Base-by-base conservation (phyloP, 2,113 vertebrate genomes). In the Melospiza melodia region DNA sequence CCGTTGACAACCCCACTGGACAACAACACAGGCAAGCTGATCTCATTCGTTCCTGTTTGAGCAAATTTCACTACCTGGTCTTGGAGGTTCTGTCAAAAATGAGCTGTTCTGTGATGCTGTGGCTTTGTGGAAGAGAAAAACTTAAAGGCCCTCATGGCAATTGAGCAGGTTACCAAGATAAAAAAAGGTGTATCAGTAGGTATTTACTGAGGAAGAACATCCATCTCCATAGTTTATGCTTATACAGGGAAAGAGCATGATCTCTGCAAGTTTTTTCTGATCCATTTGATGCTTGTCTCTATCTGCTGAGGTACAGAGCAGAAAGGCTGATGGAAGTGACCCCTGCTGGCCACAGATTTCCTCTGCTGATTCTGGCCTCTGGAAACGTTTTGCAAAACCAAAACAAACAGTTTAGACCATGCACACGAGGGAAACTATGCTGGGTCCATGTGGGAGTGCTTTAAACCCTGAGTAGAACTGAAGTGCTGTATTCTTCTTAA, bases 401-500 rank as follows among this genome's bases (percentile, higher is more conserved):
- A n/a, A 52, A 12, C 21, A 24, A 41, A 46, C 63, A 15, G n/a
- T 76, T 79, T 31, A 54, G 44, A 39, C 44, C 10, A 0, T 30
- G 28, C 11, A 17, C 10, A 14, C 46, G 30, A 28, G 11, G 31
- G 66, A 13, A 7, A 2, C 22, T 11, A 0, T 68, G 46, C 19
- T 57, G 33, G 16, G 33, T 25, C 24, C 65, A 4, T 7, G 7
- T 74, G 59, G 44, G 20, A 55, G 25, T 52, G 27, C 33, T 30
- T 63, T 55, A 67, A 76, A 28, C 16, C 22, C 71, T 43, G 3
- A 27, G 24, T 27, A n/a, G 39, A 63, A 44, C 37, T 49, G 54
- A 17, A 48, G 11, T 75, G 33, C 39, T 76, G 6, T 44, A 0
- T 49, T 35, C 10, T 74, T 71, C 71, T 37, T 30, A 24, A 57